phyloP scores from a whole-genome alignment of 2,113 vertebrate genomes.

The Rana temporaria region DNA sequence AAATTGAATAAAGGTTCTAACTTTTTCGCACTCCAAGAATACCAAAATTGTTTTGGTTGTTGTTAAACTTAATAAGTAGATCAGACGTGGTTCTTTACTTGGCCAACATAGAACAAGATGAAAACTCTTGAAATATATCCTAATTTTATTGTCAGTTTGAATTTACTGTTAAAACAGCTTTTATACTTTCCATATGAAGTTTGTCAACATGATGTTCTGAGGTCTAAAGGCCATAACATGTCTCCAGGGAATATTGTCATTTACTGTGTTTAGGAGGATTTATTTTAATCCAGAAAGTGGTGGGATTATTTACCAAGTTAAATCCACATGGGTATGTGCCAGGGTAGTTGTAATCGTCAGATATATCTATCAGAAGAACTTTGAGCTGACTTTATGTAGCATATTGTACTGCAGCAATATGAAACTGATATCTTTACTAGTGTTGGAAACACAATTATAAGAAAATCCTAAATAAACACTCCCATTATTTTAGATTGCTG shows the following conservation, averaged over 20 bases:
- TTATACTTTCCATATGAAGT: conserved; percentile 47
- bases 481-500: too few species aligned
- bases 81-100: too few species aligned
- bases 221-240: conserved; percentile 37
- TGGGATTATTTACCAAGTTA: conserved; percentile 34
- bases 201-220: conserved; percentile 28
- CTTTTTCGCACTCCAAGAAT: too few species aligned
- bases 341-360: not conserved
- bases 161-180: conserved; percentile 37
- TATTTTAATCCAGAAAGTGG: conserved; percentile 42
- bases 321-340: conserved; percentile 28
- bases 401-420: not conserved
- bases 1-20: too few species aligned
- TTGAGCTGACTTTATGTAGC: not conserved
- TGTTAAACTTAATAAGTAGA: too few species aligned
- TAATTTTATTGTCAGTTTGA: conserved; percentile 43
- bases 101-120: not conserved
- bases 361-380: not conserved
- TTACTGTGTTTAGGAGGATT: conserved; percentile 35
- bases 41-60: too few species aligned
- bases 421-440: not conserved
- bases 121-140: conserved; percentile 31
- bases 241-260: conserved; percentile 36
- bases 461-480: too few species aligned
- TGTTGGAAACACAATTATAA: not conserved